phyloP scores from a whole-genome alignment of 2,113 vertebrate species.

The Cygnus buccinator region DNA sequence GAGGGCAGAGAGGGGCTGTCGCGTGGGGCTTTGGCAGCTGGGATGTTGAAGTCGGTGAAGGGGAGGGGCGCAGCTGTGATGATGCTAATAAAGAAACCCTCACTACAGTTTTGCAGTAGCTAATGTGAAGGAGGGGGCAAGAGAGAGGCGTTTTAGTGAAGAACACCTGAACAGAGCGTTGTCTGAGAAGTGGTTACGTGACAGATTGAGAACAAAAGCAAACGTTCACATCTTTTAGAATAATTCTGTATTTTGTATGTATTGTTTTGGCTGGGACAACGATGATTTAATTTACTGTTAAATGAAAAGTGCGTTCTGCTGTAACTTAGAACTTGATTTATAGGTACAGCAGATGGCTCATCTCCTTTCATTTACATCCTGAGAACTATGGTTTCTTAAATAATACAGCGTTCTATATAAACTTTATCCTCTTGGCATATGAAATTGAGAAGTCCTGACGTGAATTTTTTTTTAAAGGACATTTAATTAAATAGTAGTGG shows the following conservation, averaged over 20 bases:
- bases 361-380: slow-evolving; percentile 23
- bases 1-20: not conserved
- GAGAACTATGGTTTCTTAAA: slow-evolving; percentile 44
- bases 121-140: not conserved
- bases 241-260: not conserved
- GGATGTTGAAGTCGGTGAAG: not conserved
- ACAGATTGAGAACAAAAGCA: not conserved
- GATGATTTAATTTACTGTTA: slow-evolving; percentile 54
- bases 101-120: not conserved
- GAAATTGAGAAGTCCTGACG: slow-evolving; percentile 16
- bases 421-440: slow-evolving; percentile 1
- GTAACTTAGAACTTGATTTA: slow-evolving; percentile 56
- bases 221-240: not conserved
- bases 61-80: not conserved
- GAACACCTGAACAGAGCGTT: not conserved
- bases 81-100: not conserved
- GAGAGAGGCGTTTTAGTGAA: not conserved
- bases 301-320: slow-evolving; percentile 46
- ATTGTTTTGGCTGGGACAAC: not conserved
- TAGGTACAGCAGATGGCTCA: slow-evolving; percentile 57
- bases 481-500: not conserved
- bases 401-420: slow-evolving; percentile 31
- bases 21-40: not conserved
- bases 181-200: not conserved
- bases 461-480: not conserved